Base-by-base conservation (phyloP, 1,140 invertebrate species). In the Sycophaga agraensis region DNA sequence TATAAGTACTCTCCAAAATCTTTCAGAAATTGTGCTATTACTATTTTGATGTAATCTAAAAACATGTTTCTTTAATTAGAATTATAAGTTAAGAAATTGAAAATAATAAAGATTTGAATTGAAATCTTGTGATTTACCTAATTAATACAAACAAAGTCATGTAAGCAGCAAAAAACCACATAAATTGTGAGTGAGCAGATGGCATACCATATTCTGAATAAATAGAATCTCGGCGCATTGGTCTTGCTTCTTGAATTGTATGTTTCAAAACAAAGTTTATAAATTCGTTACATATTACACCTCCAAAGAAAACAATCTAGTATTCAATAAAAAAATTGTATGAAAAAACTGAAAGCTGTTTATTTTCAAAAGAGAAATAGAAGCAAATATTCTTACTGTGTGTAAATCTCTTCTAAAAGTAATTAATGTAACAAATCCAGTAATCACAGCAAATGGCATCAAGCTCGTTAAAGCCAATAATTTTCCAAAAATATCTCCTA, bases 201-300 rank as follows among this genome's bases (percentile, higher is more conserved):
- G 94, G 94, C 94, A 97, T 97, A 70, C 93, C 93, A 87, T 94
- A 95, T 82, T 96, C 92, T 68, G 88, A 88, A 70, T 89, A 91
- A 28, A 93, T 73, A 66, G 83, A 75, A 67, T 85, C 82, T 71
- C 89, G 82, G 65, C 77, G 78, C 61, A 90, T 74, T 50, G 94
- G 94, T 70, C 93, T 84, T 45, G 86, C 80, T 82, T 96, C 91
- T 74, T 87, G 85, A 67, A 96, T 91, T 39, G 86, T 84, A 76
- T 93, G 87, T 77, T 97, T 97, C 35, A 95, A 78, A 67, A 90
- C 78, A 77, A 89, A 87, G 80, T 96, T 96, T 34, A 92, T 68
- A 34, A 82, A 68, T 81, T 96, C 92, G 83, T 93, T 94, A 22
- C 92, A 69, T 62, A 91, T 68, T 62, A 89, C 85, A 35, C 94